Base-by-base conservation (phyloP, 2,113 vertebrate genomes). In the Crypturellus undulatus region DNA sequence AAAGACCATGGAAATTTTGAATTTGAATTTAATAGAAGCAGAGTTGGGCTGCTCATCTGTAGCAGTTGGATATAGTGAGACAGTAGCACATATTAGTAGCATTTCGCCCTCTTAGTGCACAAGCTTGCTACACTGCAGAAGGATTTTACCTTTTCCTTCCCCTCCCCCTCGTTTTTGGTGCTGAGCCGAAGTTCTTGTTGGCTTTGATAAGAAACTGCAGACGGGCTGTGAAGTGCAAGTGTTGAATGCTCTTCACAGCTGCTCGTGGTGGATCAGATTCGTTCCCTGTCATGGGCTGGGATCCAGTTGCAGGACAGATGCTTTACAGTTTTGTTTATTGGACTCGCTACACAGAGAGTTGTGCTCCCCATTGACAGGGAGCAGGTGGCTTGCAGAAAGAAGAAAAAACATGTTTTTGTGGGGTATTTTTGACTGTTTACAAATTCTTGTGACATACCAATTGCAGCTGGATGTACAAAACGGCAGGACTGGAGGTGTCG, bases 281-380 rank as follows among this genome's bases (percentile, higher is more conserved):
- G 0, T 52, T 95, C 79, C 80, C 85, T 90, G 47, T 75, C 77
- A 32, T 62, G 88, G 88, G 82, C 79, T 88, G 58, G 83, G 87
- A 90, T 96, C 94, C 95, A 93, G 92, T 96, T 94, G 90, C 95
- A 86, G 88, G 95, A 90, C 93, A 95, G 87, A 96, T 86, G 92
- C 72, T 96, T 96, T 86, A 63, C 30, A 52, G 70, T 95, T 95
- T 87, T 95, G 92, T 94, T 93, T 93, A 90, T 72, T 84, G 88
- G 77, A 80, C 94, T 95, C 91, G 65, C 72, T 93, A 59, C 79
- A 93, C 79, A 89, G 95, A 94, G 76, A 24, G 18, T 62, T 94
- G 79, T 45, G 43, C 47, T 92, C 62, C 4, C 2, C 72, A 52
- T 52, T 93, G 94, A 93, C 85, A 90, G 79, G 83, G 88, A 94